Conservation (phyloP, 2,797 vertebrate genomes). For the Halcyon badia region DNA sequence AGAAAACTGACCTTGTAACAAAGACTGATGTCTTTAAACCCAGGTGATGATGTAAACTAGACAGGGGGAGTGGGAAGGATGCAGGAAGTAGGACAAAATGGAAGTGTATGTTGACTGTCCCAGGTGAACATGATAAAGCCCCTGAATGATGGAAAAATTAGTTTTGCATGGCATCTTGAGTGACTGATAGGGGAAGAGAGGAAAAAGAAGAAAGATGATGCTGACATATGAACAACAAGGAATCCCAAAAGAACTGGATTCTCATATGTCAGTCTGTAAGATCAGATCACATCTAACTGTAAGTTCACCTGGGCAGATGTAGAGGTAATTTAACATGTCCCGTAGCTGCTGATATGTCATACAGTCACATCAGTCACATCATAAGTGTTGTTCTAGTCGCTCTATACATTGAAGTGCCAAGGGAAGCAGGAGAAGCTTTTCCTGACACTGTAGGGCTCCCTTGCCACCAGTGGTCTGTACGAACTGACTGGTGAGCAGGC, state of each 20-base stretch:
- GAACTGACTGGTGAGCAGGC: fast-evolving
- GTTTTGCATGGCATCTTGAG: not conserved
- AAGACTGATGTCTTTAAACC: not conserved
- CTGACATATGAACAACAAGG: not conserved
- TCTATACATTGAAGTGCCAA: not conserved
- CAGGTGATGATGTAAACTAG: not conserved
- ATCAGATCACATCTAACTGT: not conserved
- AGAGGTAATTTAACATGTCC: not conserved
- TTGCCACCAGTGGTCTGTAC: not conserved
- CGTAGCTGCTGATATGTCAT: not conserved
- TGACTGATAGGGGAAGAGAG: not conserved
- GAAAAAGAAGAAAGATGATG: not conserved
- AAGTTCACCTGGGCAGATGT: not conserved
- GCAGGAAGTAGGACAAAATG: not conserved
- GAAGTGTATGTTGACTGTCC: not conserved
- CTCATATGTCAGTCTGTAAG: not conserved
- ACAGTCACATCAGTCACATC: not conserved
- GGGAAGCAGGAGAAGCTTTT: not conserved
- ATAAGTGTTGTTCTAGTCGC: fast-evolving
- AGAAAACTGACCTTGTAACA: not conserved
- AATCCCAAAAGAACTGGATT: not conserved
- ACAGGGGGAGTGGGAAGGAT: not conserved
- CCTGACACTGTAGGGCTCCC: not conserved
- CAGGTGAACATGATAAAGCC: not conserved
- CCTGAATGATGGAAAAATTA: not conserved